These are phyloP conservation scores for Cheilosia urbana DNA, from an alignment of 2,888 invertebrate genomes.

Conservation along the genomic window DNA sequence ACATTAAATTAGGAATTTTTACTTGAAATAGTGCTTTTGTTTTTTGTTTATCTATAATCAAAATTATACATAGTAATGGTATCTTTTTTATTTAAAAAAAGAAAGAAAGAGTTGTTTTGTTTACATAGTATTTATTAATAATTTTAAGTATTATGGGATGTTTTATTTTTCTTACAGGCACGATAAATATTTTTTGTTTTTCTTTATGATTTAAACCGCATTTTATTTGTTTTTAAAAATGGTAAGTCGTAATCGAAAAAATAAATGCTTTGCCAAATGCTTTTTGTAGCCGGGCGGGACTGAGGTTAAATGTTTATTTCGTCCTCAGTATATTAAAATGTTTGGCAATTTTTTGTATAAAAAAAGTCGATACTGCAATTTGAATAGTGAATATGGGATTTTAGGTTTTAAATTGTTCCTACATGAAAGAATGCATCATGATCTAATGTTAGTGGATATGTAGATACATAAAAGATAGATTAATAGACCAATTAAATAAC, in stretches of 20 bases:
- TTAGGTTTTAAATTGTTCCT: no score
- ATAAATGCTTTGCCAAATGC: conserved; percentile 3
- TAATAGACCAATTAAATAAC: no score
- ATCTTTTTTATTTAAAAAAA: conserved; percentile 29
- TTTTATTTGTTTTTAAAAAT: conserved; percentile 22
- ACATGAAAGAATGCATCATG: no score
- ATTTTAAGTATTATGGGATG: conserved; percentile 60
- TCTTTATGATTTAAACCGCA: conserved; percentile 55
- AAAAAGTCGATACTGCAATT: no score
- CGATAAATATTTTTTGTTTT: conserved; percentile 69
- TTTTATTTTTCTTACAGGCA: conserved; percentile 61
- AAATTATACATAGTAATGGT: conserved; percentile 26
- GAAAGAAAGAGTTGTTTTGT: conserved; percentile 13
- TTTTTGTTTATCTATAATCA: conserved; percentile 19
- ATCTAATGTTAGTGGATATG: no score
- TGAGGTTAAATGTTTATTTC: not conserved
- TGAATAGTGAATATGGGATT: no score
- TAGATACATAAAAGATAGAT: no score
- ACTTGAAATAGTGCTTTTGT: conserved; percentile 54
- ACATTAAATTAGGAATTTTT: conserved; percentile 56
- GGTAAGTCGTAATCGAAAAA: conserved; percentile 19
- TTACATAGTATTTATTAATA: conserved; percentile 42
- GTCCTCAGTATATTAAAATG: no score
- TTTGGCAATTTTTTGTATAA: no score
- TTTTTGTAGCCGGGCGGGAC: conserved; percentile 19